These are phyloP conservation scores for Motacilla tschutschensis DNA, from an alignment of 2,113 vertebrate genomes.

Conservation along the genomic window DNA sequence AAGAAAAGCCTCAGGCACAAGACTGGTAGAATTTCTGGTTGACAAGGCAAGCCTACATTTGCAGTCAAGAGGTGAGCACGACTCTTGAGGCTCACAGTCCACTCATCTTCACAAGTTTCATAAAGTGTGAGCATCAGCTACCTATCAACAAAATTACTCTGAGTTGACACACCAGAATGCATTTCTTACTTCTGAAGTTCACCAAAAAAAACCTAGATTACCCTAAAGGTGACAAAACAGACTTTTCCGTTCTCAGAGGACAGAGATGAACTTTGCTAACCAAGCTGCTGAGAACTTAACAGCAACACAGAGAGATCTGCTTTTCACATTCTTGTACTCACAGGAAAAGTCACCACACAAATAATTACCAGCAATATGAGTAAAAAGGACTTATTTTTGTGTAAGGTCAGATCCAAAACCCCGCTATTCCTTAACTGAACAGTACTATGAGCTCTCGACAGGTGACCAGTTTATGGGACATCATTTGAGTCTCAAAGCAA, in stretches of 20 bases:
- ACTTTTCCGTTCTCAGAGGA: not conserved
- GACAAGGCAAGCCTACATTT: not conserved
- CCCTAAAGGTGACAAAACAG: not conserved
- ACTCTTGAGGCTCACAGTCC: not conserved
- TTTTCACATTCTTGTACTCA: not conserved
- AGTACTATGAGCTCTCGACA: accelerated
- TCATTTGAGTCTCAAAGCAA: not conserved
- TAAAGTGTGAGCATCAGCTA: not conserved
- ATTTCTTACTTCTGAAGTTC: not conserved
- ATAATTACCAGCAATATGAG: not conserved
- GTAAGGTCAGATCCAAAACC: not conserved
- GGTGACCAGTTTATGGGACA: not conserved
- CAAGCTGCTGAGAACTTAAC: not conserved
- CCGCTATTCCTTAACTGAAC: not conserved
- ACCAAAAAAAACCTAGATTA: not conserved
- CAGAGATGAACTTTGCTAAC: not conserved
- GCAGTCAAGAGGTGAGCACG: not conserved
- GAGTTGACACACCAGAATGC: not conserved
- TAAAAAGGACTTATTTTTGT: not conserved
- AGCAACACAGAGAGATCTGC: not conserved
- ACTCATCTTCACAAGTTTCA: not conserved
- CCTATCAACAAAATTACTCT: not conserved
- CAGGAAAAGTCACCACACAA: not conserved
- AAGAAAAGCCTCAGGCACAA: not conserved
- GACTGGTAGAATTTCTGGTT: not conserved